Percentiles rank a stretch among this genome's conserved stretches.
phyloP scores from a whole-genome alignment of 2,888 invertebrate species.

The Melanophora roralis region DNA sequence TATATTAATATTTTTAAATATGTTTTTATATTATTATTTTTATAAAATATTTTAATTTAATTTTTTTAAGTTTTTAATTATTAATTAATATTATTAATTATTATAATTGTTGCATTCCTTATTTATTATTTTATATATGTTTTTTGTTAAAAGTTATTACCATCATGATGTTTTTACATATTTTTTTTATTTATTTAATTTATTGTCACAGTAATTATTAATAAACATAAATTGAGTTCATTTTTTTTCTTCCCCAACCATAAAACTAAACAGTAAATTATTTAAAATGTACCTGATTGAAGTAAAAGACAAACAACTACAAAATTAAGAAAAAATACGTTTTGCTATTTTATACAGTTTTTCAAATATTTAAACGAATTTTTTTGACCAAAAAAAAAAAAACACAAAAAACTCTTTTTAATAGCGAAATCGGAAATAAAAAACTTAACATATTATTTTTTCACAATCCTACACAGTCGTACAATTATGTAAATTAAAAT shows the following conservation, averaged over 20 bases:
- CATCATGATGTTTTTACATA: constrained; percentile 11
- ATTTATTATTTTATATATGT: constrained; percentile 35
- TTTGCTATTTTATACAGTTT: too few species aligned
- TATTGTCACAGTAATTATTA: constrained; percentile 10
- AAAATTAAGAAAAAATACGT: constrained; percentile 7
- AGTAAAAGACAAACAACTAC: constrained; percentile 18
- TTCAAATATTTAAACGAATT: background rate
- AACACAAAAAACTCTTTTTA: too few species aligned
- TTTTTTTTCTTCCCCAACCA: constrained; percentile 31
- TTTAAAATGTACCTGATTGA: constrained; percentile 55
- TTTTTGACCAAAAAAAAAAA: too few species aligned
- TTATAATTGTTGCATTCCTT: constrained; percentile 58
- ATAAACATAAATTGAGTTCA: constrained; percentile 44
- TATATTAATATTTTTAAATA: constrained; percentile 5
- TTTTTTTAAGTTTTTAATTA: constrained; percentile 24
- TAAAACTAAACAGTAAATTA: constrained; percentile 43
- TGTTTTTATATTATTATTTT: constrained; percentile 29
- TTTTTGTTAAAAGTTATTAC: constrained; percentile 20
- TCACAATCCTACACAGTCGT: too few species aligned
- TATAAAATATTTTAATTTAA: constrained; percentile 33
- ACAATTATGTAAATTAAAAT: too few species aligned
- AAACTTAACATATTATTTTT: too few species aligned
- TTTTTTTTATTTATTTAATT: constrained; percentile 8
- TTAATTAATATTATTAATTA: constrained; percentile 24
- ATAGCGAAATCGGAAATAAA: too few species aligned